Evolutionary conservation across 2,888 invertebrate species (phyloP), one percentile per base, ranked within the genome.

Genomic region (Sarcophaga variegata): DNA sequence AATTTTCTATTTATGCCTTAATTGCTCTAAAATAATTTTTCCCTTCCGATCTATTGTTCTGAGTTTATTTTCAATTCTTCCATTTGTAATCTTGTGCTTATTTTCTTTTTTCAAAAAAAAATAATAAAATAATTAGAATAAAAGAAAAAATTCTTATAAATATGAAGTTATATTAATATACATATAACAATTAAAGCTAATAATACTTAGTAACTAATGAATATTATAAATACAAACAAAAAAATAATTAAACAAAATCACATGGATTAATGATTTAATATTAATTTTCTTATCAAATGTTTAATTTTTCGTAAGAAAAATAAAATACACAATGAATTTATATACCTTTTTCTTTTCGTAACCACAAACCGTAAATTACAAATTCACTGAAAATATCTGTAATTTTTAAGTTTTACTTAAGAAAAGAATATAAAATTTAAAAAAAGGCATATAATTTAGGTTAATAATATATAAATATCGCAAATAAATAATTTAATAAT

Each of bases 151-250:
- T 63, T 63, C 45, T 81, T 83, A 86, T 83, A 81, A 81, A 78
- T 86, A 83, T 86, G 77, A 78, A 81, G 70, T 78, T 87, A 83
- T 75, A 76, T 89, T 88, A 84, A 88, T 81, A 54, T 12, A 22
- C 22, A 66, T 82, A 89, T 77, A 85, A 83, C 86, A 87, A 86
- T 80, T 86, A 85, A 84, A 88, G 67, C 37, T 75, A 76, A 78
- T 54, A 87, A 85, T 59, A 59, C 2, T 82, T 76, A 84, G 88
- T 87, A 54, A 12, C 17, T 54, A 54, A 54, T 54, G 17, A 17
- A 54, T 54, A 54, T 54, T 54, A 82, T 76, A 72, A 85, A 81
- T 59, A 85, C 70, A 75, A 75, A 81, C 37, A 37, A 54, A 76
- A 75, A 71, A 67, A 69, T 74, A 78, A 59, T 64, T 79, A 80